These are phyloP conservation scores for Zootermopsis nevadensis DNA, from an alignment of 2,888 invertebrate species.

Conservation along the genomic window DNA sequence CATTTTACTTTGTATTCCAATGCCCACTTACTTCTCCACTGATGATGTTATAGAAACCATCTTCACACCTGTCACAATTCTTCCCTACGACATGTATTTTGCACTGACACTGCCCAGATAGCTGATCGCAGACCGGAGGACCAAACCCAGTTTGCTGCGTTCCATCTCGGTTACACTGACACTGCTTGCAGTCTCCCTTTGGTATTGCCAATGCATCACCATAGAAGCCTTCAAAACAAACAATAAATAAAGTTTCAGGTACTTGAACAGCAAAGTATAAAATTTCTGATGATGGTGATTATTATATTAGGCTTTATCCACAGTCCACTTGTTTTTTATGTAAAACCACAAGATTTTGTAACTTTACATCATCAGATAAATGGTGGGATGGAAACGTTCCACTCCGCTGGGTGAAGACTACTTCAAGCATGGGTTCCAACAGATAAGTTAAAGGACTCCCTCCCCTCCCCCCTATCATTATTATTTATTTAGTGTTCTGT, in stretches of 20 bases:
- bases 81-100: conserved; percentile 83
- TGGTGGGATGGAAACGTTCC: too few relatives aligned
- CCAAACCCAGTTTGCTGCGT: conserved; percentile 80
- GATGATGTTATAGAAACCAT: conserved; percentile 84
- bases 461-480: too few relatives aligned
- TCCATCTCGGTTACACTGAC: conserved; percentile 88
- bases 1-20: too few relatives aligned
- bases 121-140: conserved; percentile 81
- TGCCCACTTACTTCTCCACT: conserved; percentile 71
- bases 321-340: too few relatives aligned
- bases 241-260: neutral
- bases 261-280: neutral
- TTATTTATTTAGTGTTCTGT: too few relatives aligned
- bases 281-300: too few relatives aligned
- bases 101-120: conserved; percentile 84
- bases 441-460: too few relatives aligned
- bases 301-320: too few relatives aligned
- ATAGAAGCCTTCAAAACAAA: conserved; percentile 76
- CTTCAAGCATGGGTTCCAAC: too few relatives aligned
- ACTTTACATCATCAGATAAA: too few relatives aligned
- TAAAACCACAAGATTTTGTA: too few relatives aligned
- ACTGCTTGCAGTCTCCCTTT: conserved; percentile 90
- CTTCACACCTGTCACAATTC: conserved; percentile 86
- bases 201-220: conserved; percentile 92
- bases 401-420: too few relatives aligned